Base-by-base conservation (phyloP, 2,888 invertebrate genomes). In the Drosophila macrothrix region DNA sequence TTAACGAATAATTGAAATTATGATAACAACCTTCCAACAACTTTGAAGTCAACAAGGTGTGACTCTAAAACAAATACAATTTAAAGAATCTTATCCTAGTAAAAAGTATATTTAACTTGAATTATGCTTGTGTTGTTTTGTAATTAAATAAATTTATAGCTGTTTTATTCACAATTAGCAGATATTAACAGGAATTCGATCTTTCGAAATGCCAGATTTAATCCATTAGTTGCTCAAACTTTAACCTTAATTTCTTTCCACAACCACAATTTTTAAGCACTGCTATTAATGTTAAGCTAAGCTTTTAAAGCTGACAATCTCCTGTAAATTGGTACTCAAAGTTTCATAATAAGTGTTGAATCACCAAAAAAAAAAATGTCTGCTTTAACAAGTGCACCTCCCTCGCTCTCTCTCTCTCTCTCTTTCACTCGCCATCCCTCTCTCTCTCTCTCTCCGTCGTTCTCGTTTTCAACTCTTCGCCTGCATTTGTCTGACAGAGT, bases 1-100 rank as follows among this genome's bases (percentile, higher is more conserved):
- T 77, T 62, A 72, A 49, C 43, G 55, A 56, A 46, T 60, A 78
- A 78, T 73, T 76, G 78, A 78, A 78, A 55, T 50, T 49, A 41
- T 53, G 73, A 72, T 74, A 79, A 59, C 61, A 69, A 50, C 58
- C 75, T 79, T 61, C 43, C 31, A 9, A 31, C 9, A 29, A 14
- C 4, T 4, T 31, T 67, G 29, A 4, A 22, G 43, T 33, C 37
- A 43, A 29, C 43, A 55, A 67, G 63, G 59, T 63, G 79, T 60
- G 74, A 63, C 59, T 52, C n/a, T 19, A n/a, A 9, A 33, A 33
- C 25, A 50, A 52, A n/a, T 39, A 25, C 9, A 22, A 39, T 55
- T 16, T 33, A 16, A 59, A 31, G 14, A 41, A 16, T 12, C 0
- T 33, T 31, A 33, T 22, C 0, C 12, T 25, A 33, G 12, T 19